These are phyloP conservation scores for Siniperca scherzeri DNA, from an alignment of 2,797 vertebrate genomes.

Conservation along the genomic window DNA sequence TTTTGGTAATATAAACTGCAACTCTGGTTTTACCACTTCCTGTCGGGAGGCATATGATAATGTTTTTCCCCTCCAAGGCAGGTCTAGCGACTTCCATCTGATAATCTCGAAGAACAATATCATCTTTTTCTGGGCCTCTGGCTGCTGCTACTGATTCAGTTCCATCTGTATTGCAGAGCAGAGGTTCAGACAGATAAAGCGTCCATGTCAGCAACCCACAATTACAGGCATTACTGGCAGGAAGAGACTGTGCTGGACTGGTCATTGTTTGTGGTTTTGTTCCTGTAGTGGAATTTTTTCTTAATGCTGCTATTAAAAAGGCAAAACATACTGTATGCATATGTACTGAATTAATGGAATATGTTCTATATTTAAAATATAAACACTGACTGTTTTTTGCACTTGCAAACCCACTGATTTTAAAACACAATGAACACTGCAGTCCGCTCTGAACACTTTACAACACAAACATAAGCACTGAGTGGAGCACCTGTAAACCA, in stretches of 20 bases:
- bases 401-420: not conserved
- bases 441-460: not conserved
- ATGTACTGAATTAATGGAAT: not conserved
- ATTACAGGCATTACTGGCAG: constrained; percentile 47
- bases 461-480: not conserved
- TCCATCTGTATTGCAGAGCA: constrained; percentile 80
- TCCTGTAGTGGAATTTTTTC: constrained; percentile 41
- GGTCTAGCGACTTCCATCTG: constrained; percentile 94
- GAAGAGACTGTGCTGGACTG: constrained; percentile 26
- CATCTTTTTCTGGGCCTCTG: constrained; percentile 70
- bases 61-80: constrained; percentile 93
- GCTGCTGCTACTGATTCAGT: constrained; percentile 49
- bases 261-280: constrained; percentile 48
- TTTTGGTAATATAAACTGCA: constrained; percentile 93
- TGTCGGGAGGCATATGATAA: constrained; percentile 96
- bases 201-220: constrained; percentile 62
- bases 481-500: constrained; percentile 1
- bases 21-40: constrained; percentile 98
- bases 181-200: constrained; percentile 42
- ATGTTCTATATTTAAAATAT: not conserved
- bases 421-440: not conserved
- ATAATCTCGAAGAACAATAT: constrained; percentile 92
- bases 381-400: not conserved
- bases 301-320: constrained; percentile 43
- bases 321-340: not conserved